phyloP scores from a whole-genome alignment of 2,888 invertebrate species.

The Eupsilia transversa region DNA sequence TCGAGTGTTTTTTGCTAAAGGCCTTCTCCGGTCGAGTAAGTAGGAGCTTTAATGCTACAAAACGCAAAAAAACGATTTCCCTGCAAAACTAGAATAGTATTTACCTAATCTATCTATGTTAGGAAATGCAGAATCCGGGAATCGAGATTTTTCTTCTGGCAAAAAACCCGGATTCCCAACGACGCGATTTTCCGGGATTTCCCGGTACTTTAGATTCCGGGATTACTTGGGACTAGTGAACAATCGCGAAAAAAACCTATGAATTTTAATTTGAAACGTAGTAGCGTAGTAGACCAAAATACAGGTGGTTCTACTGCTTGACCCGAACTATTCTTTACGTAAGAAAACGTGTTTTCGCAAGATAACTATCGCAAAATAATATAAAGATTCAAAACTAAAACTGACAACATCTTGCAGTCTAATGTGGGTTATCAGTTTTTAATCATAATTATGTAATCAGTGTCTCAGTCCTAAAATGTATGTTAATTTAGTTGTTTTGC shows the following conservation, averaged over 20 bases:
- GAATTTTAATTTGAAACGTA: neutral
- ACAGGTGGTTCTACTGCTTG: neutral
- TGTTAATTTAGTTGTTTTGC: constrained; percentile 29
- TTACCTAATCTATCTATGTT: neutral
- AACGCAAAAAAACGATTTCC: neutral
- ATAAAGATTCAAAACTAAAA: neutral
- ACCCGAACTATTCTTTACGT: neutral
- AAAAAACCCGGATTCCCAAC: too few relatives aligned
- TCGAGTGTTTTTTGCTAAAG: neutral
- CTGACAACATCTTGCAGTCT: constrained; percentile 28
- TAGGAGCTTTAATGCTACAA: neutral
- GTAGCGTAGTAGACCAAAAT: neutral
- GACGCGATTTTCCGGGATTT: too few relatives aligned
- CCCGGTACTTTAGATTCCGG: too few relatives aligned
- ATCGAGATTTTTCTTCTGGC: too few relatives aligned
- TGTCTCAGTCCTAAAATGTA: constrained; percentile 27
- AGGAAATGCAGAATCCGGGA: too few relatives aligned
- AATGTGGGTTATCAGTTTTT: constrained; percentile 37
- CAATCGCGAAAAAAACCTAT: neutral
- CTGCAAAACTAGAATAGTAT: neutral
- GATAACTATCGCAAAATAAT: neutral
- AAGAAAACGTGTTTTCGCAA: constrained; percentile 27
- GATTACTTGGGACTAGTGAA: too few relatives aligned
- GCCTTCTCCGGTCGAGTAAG: neutral
- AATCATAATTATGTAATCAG: constrained; percentile 29